phyloP scores from a whole-genome alignment of 2,797 vertebrate genomes.

The Enteromius paludinosus region DNA sequence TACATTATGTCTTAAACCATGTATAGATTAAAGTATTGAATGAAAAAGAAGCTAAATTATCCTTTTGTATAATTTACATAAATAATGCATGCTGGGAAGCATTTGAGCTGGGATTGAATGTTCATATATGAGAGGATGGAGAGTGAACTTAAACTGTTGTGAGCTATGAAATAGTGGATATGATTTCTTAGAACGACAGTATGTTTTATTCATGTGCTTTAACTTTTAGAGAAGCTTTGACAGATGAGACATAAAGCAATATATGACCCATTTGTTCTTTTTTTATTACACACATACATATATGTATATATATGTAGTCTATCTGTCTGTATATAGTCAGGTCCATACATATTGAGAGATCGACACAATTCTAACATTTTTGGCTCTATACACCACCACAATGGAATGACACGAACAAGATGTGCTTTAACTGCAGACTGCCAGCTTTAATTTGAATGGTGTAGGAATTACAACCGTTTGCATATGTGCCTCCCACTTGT shows the following conservation, averaged over 20 bases:
- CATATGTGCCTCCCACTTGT: too few species aligned
- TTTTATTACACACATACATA: too few species aligned
- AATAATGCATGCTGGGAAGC: neutral
- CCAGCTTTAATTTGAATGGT: too few species aligned
- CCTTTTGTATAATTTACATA: neutral
- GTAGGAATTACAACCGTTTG: conserved; percentile 30
- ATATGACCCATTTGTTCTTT: neutral
- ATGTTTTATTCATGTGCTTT: neutral
- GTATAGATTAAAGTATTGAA: neutral
- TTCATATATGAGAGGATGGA: neutral
- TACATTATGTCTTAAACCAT: neutral
- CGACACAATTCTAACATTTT: too few species aligned
- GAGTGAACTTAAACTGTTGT: neutral
- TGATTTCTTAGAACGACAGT: neutral
- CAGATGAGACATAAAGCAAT: neutral
- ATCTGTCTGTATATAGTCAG: neutral
- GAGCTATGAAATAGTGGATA: neutral
- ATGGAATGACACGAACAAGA: too few species aligned
- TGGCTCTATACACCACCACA: too few species aligned
- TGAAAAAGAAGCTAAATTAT: neutral
- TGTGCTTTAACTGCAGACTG: too few species aligned
- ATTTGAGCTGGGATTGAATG: neutral
- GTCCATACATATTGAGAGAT: too few species aligned
- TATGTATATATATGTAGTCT: too few species aligned
- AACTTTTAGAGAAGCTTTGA: neutral